Evolutionary conservation across 2,888 invertebrate species (phyloP).

Genomic region (Microdon myrmicae): DNA sequence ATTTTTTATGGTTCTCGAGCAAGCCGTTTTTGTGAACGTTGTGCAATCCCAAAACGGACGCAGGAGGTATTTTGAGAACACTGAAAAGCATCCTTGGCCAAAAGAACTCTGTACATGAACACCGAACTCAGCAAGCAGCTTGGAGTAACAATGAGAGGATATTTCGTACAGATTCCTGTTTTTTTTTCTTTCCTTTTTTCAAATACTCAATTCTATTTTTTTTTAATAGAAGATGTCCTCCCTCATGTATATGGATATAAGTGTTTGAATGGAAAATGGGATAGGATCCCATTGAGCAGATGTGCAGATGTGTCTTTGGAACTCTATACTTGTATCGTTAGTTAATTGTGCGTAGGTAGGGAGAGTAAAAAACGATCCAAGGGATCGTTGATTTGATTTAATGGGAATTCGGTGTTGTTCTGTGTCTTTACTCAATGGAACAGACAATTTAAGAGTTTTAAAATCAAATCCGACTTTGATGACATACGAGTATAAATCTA

Average conservation of each 20-base stretch:
- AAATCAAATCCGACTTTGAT: neutral
- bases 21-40: conserved; percentile 7
- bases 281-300: conserved; percentile 39
- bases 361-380: conserved; percentile 11
- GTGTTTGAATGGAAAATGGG: conserved; percentile 17
- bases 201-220: too few relatives aligned
- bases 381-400: conserved; percentile 38
- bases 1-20: conserved; percentile 20
- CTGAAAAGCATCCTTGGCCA: conserved; percentile 12
- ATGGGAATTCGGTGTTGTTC: conserved; percentile 30
- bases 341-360: conserved; percentile 35
- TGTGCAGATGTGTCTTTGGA: conserved; percentile 38
- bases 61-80: conserved; percentile 11
- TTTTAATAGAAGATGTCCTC: conserved; percentile 27
- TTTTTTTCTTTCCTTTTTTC: conserved; percentile 5
- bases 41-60: too few relatives aligned
- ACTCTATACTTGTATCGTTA: neutral
- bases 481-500: too few relatives aligned
- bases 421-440: neutral
- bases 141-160: conserved; percentile 22
- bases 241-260: conserved; percentile 31
- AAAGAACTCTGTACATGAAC: conserved; percentile 27
- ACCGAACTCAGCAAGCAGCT: conserved; percentile 3
- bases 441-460: neutral
- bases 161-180: conserved; percentile 20